phyloP scores from a whole-genome alignment of 2,797 vertebrate genomes.

The Hippocampus kuda region DNA sequence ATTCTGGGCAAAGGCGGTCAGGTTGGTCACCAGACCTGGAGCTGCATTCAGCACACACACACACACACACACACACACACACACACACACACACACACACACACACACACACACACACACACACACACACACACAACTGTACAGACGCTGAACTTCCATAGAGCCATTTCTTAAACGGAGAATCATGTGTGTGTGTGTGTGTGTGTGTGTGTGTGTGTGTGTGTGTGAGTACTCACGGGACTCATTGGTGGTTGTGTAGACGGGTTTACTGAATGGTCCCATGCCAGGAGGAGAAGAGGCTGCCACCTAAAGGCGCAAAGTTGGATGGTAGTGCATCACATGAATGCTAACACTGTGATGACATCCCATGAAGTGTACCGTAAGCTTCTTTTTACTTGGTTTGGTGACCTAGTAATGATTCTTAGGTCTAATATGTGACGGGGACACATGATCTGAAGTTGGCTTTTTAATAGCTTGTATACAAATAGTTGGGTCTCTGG shows the following conservation, averaged over 20 bases:
- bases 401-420: neutral
- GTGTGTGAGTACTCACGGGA: slow-evolving; percentile 71
- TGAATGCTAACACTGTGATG: no score
- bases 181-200: neutral
- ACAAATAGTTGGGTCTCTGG: no score
- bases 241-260: slow-evolving; percentile 90
- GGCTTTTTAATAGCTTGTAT: no score
- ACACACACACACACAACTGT: no score
- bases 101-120: neutral
- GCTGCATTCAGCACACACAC: slow-evolving; percentile 61
- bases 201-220: slow-evolving; percentile 5
- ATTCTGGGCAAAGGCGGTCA: slow-evolving; percentile 83
- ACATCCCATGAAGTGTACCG: no score
- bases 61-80: neutral
- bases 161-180: neutral
- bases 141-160: no score
- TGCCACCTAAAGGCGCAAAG: slow-evolving; percentile 74
- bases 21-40: slow-evolving; percentile 89
- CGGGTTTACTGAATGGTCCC: slow-evolving; percentile 81
- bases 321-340: neutral
- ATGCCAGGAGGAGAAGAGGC: slow-evolving; percentile 75
- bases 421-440: neutral
- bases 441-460: no score
- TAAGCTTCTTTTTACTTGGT: neutral
- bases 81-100: slow-evolving; percentile 4